Percentiles rank a stretch among this genome's conserved stretches.
phyloP scores from a whole-genome alignment of 1,140 invertebrate species.

The Halictus rubicundus region DNA sequence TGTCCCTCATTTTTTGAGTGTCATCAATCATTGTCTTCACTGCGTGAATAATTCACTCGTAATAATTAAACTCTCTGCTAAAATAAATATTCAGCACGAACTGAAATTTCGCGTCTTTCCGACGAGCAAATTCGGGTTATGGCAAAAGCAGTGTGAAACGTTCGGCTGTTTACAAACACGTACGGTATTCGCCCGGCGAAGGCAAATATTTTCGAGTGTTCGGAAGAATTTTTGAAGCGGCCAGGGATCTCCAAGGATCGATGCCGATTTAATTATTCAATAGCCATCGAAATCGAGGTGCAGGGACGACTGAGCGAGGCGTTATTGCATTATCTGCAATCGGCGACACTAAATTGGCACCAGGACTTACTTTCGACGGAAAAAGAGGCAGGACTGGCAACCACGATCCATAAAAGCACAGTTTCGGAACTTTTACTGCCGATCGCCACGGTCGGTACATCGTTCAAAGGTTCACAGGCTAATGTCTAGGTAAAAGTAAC shows the following conservation, averaged over 20 bases:
- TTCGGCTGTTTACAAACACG: too few species aligned
- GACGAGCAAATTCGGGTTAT: too few species aligned
- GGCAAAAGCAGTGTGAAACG: too few species aligned
- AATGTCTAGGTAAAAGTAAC: not conserved
- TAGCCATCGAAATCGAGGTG: not conserved
- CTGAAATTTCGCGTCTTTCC: too few species aligned
- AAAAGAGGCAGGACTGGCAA: not conserved
- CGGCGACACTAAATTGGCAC: not conserved
- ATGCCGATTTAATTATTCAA: not conserved
- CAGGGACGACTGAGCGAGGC: not conserved
- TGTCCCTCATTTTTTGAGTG: too few species aligned
- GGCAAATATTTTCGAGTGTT: too few species aligned
- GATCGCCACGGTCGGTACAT: not conserved
- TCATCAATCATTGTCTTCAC: too few species aligned
- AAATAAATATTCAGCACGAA: too few species aligned
- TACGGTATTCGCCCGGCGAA: too few species aligned
- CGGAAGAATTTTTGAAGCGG: not conserved
- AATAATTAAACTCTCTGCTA: too few species aligned
- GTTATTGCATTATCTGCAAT: not conserved
- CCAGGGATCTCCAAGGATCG: not conserved
- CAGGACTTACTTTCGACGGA: not conserved
- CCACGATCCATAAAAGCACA: not conserved
- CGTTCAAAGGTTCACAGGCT: not conserved
- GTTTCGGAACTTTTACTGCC: not conserved
- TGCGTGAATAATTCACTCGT: too few species aligned